Base-by-base conservation (phyloP, 2,888 invertebrate species). In the Anodontia alba region DNA sequence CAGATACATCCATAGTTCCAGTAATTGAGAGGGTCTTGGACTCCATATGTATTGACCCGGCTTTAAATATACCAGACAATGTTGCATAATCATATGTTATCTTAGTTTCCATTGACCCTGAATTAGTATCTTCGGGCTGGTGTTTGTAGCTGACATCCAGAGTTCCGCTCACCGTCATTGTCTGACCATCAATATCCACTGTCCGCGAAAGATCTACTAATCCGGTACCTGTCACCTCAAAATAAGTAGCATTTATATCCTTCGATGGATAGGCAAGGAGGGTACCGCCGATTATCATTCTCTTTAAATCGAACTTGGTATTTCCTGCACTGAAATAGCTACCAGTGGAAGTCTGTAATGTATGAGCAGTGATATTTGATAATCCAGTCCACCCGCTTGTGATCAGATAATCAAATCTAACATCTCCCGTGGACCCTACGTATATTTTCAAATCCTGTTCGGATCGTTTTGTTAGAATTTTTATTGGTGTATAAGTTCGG, bases 41-140 rank as follows among this genome's bases (percentile, higher is more conserved):
- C 38, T 54, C 43, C 5, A 87, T 51, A 31, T 76, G 70, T 15
- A 90, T 26, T 2, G 89, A 88, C 0, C 89, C 89, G 10, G 88
- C 89, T 49, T 84, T 78, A 7, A 90, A 42, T 7, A 84, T 89
- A 17, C 90, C 90, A 43, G 49, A 57, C 12, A 90, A 78, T 20
- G 68, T 68, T 12, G 88, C 73, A 17, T 71, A 36, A 8, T 78
- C 71, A 29, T 85, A 80, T 0, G 70, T 72, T 10, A 90, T 57
- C 29, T 76, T 51, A 0, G 89, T 80, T 20, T 57, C 42, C n/a
- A 66, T 54, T 7, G 80, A 83, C 26, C 87, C 88, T 23, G 68
- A 33, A 20, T 68, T 68, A 0, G 31, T 31, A 51, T 80, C 68
- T 3, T 83, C 81, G 31, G 89, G 87, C 29, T 57, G 31, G 31